These are phyloP conservation scores for Myotis daubentonii DNA, from an alignment of 2,797 vertebrate species.

Conservation along the genomic window DNA sequence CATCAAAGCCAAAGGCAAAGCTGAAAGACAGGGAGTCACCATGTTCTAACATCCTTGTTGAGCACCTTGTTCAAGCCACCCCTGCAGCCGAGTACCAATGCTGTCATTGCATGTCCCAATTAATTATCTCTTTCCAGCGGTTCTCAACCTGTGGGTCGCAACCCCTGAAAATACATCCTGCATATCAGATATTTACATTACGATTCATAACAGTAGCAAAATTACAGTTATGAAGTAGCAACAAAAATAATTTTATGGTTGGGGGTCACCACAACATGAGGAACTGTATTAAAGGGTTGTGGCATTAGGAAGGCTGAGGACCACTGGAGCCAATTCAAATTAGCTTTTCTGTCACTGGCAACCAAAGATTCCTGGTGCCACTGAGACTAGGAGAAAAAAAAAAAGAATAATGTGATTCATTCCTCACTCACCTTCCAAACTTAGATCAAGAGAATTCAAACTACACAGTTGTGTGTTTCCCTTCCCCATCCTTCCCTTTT, in stretches of 20 bases:
- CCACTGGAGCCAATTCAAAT: not conserved
- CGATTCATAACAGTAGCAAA: too few relatives aligned
- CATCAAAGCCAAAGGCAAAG: not conserved
- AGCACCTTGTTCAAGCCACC: not conserved
- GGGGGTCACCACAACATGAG: too few relatives aligned
- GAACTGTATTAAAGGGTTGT: too few relatives aligned
- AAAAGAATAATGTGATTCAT: not conserved
- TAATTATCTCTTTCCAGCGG: not conserved
- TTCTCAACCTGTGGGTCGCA: too few relatives aligned
- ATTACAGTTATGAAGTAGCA: too few relatives aligned
- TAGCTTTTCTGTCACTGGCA: slow-evolving; percentile 20
- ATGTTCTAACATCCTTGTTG: not conserved
- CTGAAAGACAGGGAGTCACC: not conserved
- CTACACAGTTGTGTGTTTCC: accelerated
- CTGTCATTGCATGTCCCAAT: not conserved
- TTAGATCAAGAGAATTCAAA: not conserved
- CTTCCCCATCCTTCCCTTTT: not conserved
- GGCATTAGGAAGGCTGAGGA: too few relatives aligned
- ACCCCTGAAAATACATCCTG: too few relatives aligned
- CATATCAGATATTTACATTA: too few relatives aligned
- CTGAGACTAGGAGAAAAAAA: not conserved
- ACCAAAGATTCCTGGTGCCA: not conserved
- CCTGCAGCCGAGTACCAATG: not conserved
- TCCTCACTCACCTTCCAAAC: not conserved
- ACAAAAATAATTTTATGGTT: too few relatives aligned